Percentiles rank a stretch among this genome's conserved stretches.
Evolutionary conservation across 2,113 vertebrate species (phyloP).

Genomic region (Apeltes quadracus): DNA sequence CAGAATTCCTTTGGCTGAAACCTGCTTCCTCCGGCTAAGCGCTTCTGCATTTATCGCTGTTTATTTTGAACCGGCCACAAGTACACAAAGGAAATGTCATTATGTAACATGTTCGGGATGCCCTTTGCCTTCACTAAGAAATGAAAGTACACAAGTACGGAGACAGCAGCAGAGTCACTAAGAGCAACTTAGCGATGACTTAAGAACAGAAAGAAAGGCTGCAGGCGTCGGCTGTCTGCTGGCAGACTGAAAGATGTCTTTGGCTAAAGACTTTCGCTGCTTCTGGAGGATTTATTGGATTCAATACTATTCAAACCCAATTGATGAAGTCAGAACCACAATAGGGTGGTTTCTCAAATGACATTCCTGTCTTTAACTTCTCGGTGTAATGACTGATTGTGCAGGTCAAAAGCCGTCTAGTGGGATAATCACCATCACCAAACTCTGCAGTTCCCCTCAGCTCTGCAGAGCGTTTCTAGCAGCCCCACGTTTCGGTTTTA

Average conservation of each 20-base stretch:
- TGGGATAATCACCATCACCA: background rate
- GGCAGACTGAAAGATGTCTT: background rate
- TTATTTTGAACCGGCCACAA: slow-evolving; percentile 59
- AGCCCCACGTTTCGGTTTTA: background rate
- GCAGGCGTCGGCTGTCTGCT: background rate
- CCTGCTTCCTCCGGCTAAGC: slow-evolving; percentile 40
- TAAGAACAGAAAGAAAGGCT: background rate
- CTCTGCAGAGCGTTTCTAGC: too few relatives aligned
- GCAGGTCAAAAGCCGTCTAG: background rate
- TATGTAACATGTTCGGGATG: slow-evolving; percentile 41
- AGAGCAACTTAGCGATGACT: background rate
- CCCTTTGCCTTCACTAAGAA: slow-evolving; percentile 30
- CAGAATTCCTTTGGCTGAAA: slow-evolving; percentile 57
- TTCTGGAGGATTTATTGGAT: background rate
- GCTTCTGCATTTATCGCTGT: slow-evolving; percentile 48
- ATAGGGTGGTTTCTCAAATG: background rate
- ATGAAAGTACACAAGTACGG: slow-evolving; percentile 37
- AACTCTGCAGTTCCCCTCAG: too few relatives aligned
- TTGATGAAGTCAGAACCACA: background rate
- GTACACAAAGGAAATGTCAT: slow-evolving; percentile 50
- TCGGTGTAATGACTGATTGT: background rate
- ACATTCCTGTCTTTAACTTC: background rate
- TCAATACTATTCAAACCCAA: background rate
- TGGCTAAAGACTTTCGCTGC: background rate
- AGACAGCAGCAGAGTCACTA: slow-evolving; percentile 19